Evolutionary conservation across 2,888 invertebrate species (phyloP), one percentile per base, ranked within the genome.

Genomic region (Alsophila aescularia): DNA sequence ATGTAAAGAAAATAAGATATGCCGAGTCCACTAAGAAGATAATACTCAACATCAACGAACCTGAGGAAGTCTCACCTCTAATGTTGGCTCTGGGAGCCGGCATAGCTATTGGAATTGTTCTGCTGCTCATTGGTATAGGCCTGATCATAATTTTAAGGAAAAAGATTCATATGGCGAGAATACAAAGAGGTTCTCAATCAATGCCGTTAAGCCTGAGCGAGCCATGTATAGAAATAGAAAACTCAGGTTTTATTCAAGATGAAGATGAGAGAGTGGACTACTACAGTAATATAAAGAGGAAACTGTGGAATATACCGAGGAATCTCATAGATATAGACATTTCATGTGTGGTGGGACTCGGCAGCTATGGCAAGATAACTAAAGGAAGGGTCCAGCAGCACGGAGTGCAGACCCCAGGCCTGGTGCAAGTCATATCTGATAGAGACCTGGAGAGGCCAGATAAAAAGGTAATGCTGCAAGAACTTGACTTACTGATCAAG

Each of bases 161-260:
- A 55, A 82, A 73, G 56, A 86, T 90, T 34, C 80, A 87, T 0
- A 83, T 92, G 52, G 88, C 90, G 3, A 82, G 93, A 13, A 79
- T 92, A 65, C 90, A 91, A 54, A 71, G 90, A 57, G 85, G 90
- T 2, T 91, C 92, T 1, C 92, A 92, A 56, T 87, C 92, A 0
- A 85, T 92, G 85, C 95, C 96, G 0, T 79, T 96, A 15, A 96
- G 95, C 72, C 83, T 96, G 21, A 96, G 96, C 73, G 96, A 96
- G 53, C 96, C 96, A 0, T 94, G 96, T 72, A 93, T 96, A 58
- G 96, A 96, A 85, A 93, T 95, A 77, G 96, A 96, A 79, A 96
- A 96, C 75, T 93, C 95, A 67, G 96, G 95, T 0, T 96, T 95
- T 67, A 91, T 96, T 14, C 94, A 94, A 14, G 96, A 96, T 69